These are phyloP conservation scores for Drosophila truncata DNA, from an alignment of 1,140 invertebrate species.

Conservation along the genomic window DNA sequence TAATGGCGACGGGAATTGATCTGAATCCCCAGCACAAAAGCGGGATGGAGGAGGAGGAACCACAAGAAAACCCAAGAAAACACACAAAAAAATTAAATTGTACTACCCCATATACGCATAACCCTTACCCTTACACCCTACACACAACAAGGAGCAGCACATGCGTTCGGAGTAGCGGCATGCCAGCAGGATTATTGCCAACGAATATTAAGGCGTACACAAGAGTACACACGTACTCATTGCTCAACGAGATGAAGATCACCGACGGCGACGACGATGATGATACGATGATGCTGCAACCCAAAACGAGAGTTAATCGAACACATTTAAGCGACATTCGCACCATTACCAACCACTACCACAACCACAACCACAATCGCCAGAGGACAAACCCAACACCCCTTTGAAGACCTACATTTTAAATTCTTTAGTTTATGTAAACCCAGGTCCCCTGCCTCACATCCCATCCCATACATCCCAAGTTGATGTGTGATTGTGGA, in stretches of 20 bases:
- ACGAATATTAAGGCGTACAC: constrained; percentile 28
- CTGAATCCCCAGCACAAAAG: constrained; percentile 38
- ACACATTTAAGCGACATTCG: constrained; percentile 30
- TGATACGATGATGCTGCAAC: constrained; percentile 20
- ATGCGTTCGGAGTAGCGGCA: not conserved
- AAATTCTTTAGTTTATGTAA: constrained; percentile 39
- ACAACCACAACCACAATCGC: not conserved
- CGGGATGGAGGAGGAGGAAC: constrained; percentile 31
- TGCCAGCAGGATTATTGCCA: constrained; percentile 19
- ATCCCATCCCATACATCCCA: not conserved
- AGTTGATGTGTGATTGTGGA: not conserved
- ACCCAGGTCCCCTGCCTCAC: not conserved
- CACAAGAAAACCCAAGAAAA: constrained; percentile 34
- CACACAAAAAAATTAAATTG: constrained; percentile 28
- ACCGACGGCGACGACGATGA: not conserved
- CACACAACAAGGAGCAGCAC: constrained; percentile 8
- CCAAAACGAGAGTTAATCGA: constrained; percentile 42
- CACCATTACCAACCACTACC: constrained; percentile 13
- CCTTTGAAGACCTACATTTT: constrained; percentile 31
- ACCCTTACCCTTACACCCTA: constrained; percentile 18
- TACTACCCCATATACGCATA: constrained; percentile 47
- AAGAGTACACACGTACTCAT: constrained; percentile 2
- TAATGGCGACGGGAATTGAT: constrained; percentile 58
- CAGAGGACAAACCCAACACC: too few species aligned
- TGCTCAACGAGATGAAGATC: constrained; percentile 31